Conservation (phyloP, 2,888 invertebrate species). For the Conops quadrifasciatus region DNA sequence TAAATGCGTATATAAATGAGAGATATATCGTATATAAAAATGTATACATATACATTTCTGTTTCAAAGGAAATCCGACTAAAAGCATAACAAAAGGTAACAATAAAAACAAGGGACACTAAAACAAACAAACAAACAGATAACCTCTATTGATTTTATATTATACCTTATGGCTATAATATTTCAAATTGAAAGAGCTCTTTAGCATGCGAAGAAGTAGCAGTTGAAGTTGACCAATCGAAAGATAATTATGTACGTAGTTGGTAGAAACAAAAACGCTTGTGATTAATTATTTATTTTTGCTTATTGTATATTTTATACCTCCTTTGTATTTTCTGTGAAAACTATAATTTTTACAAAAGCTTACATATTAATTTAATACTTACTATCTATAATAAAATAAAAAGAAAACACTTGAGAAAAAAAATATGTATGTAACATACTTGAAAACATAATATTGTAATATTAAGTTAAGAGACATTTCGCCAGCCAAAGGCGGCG, state of each 20-base stretch:
- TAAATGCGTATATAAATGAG: background rate
- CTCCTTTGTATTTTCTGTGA: constrained; percentile 23
- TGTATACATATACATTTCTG: background rate
- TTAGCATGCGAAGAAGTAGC: background rate
- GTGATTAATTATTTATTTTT: constrained; percentile 31
- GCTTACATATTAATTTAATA: constrained; percentile 5
- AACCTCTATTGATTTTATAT: constrained; percentile 29
- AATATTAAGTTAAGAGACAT: no score
- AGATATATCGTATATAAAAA: background rate
- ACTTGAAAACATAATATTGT: no score
- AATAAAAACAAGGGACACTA: background rate
- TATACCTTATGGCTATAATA: constrained; percentile 28
- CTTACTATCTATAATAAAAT: background rate
- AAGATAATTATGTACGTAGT: no score
- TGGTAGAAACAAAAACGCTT: constrained; percentile 12
- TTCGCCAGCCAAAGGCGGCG: no score
- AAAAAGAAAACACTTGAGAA: no score
- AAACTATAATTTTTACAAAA: background rate
- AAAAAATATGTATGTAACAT: no score
- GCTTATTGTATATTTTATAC: constrained; percentile 13
- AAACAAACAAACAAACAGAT: constrained; percentile 1
- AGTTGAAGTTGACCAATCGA: background rate
- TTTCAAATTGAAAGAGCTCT: constrained; percentile 17
- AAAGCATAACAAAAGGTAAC: background rate
- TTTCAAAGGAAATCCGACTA: no score